These are phyloP conservation scores for Pseudanteris insignis DNA, from an alignment of 2,888 invertebrate genomes.

Conservation along the genomic window DNA sequence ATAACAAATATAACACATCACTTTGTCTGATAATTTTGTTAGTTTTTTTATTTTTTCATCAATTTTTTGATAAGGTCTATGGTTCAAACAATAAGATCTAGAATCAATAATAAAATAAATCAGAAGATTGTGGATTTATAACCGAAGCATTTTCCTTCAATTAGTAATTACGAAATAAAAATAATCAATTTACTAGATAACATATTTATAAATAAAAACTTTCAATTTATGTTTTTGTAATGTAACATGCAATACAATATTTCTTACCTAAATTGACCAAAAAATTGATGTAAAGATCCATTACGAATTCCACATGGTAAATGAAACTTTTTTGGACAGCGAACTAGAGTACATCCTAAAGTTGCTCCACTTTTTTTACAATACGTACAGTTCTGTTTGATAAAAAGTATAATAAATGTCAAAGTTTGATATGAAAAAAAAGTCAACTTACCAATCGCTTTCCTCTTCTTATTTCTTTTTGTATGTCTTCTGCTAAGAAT, in stretches of 20 bases:
- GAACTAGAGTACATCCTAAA: slow-evolving; percentile 74
- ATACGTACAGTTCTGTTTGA: slow-evolving; percentile 75
- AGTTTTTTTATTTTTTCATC: slow-evolving; percentile 52
- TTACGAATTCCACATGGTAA: slow-evolving; percentile 77
- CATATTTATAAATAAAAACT: neutral
- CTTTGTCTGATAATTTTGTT: slow-evolving; percentile 46
- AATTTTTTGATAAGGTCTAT: slow-evolving; percentile 71
- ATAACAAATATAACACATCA: slow-evolving; percentile 77
- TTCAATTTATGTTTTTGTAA: neutral
- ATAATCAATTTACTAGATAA: too few relatives aligned
- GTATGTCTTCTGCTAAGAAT: slow-evolving; percentile 76
- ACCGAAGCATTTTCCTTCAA: too few relatives aligned
- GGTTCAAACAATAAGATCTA: slow-evolving; percentile 74
- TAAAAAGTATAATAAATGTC: slow-evolving; percentile 6
- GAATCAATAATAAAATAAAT: too few relatives aligned
- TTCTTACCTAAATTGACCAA: slow-evolving; percentile 69
- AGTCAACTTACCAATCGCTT: slow-evolving; percentile 73
- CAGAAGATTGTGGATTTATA: too few relatives aligned
- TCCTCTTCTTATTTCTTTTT: slow-evolving; percentile 73
- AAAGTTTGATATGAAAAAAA: neutral
- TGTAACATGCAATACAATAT: too few relatives aligned
- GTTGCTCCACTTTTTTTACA: slow-evolving; percentile 76
- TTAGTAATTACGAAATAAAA: too few relatives aligned
- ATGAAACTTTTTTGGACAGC: slow-evolving; percentile 78
- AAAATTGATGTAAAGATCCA: slow-evolving; percentile 74